phyloP scores from a whole-genome alignment of 2,888 invertebrate genomes.

The Polydrusus cervinus region DNA sequence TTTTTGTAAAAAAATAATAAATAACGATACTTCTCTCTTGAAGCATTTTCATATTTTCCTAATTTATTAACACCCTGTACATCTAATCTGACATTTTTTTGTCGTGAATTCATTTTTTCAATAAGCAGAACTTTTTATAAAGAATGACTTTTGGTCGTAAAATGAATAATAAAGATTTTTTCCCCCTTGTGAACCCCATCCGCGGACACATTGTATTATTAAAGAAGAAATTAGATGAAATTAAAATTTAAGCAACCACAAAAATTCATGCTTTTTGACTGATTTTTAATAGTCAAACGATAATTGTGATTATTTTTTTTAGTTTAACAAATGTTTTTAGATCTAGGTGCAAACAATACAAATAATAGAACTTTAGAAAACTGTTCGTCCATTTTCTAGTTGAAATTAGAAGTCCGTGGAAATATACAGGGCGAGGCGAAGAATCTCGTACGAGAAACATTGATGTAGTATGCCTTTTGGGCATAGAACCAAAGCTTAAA shows the following conservation, averaged over 20 bases:
- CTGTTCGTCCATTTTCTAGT: conserved; percentile 50
- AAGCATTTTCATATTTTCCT: no score
- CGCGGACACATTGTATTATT: no score
- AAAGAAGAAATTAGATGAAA: background rate
- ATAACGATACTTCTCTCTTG: no score
- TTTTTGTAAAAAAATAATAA: no score
- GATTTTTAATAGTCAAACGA: conserved; percentile 33
- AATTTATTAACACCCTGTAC: no score
- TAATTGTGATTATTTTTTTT: conserved; percentile 36
- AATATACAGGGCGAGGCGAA: conserved; percentile 12
- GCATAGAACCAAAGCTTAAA: background rate
- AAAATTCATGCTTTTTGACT: conserved; percentile 31
- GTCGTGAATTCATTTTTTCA: no score
- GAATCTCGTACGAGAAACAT: background rate
- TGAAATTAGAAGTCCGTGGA: conserved; percentile 6
- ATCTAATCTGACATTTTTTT: no score
- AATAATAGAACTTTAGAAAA: conserved; percentile 28
- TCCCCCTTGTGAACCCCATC: no score
- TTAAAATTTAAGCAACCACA: conserved; percentile 1
- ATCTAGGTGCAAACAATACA: conserved; percentile 33
- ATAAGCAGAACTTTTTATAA: no score
- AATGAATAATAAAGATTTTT: no score
- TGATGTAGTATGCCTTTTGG: background rate
- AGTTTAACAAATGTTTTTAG: conserved; percentile 14
- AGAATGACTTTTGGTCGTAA: no score